Conservation (phyloP, 2,113 vertebrate species). For the Calyptommatus sinebrachiatus region DNA sequence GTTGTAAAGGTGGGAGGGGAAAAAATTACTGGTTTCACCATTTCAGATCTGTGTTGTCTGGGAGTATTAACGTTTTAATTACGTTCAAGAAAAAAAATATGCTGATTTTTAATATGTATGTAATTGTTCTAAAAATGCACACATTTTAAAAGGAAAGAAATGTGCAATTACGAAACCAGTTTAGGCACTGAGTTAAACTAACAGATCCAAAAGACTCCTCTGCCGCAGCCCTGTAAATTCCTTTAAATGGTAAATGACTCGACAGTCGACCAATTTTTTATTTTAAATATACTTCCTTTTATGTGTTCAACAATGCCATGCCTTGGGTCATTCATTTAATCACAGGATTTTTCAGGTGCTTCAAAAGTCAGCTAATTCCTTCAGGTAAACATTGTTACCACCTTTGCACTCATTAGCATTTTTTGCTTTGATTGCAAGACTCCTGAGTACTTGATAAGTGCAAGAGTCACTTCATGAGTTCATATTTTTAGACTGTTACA, state of each 20-base stretch:
- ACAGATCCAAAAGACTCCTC: constrained; percentile 84
- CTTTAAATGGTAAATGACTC: constrained; percentile 84
- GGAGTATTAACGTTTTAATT: constrained; percentile 89
- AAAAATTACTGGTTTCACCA: constrained; percentile 79
- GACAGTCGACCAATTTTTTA: constrained; percentile 87
- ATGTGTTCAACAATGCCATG: constrained; percentile 90
- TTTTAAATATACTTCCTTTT: constrained; percentile 97
- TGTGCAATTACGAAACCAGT: constrained; percentile 79
- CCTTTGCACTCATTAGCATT: constrained; percentile 47
- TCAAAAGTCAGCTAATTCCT: constrained; percentile 51
- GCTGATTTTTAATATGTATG: constrained; percentile 87
- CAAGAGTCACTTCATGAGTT: constrained; percentile 17
- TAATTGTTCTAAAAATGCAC: constrained; percentile 82
- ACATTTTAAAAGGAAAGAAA: constrained; percentile 80
- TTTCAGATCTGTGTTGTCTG: constrained; percentile 91
- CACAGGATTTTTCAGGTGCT: constrained; percentile 57
- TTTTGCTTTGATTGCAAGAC: constrained; percentile 38
- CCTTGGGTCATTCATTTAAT: constrained; percentile 82
- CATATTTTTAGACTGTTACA: constrained; percentile 7
- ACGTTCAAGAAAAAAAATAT: constrained; percentile 79
- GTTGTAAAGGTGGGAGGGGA: constrained; percentile 82
- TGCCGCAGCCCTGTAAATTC: constrained; percentile 90
- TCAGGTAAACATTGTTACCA: constrained; percentile 47
- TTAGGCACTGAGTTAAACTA: constrained; percentile 81
- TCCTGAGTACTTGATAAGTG: constrained; percentile 17